Conservation (phyloP, 2,113 vertebrate genomes). For the Himantopus leucocephalus region DNA sequence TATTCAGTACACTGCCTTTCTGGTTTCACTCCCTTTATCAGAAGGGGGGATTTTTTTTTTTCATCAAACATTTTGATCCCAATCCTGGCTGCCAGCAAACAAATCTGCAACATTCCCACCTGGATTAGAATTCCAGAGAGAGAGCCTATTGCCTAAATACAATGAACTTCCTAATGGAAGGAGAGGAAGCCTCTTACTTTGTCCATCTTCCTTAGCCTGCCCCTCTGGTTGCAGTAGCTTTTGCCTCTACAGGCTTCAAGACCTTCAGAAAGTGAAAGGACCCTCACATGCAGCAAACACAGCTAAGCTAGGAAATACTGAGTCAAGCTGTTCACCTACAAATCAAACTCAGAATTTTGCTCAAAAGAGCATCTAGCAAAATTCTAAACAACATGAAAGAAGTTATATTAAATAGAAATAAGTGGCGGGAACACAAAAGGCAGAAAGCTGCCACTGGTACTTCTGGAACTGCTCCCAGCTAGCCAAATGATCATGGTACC, state of each 20-base stretch:
- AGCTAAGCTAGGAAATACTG: neutral
- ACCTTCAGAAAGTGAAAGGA: neutral
- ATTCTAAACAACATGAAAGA: neutral
- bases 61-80: neutral
- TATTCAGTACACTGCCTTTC: neutral
- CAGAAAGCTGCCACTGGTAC: neutral
- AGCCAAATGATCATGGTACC: neutral
- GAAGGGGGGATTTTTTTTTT: neutral
- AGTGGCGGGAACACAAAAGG: neutral
- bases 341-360: neutral
- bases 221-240: neutral
- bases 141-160: neutral
- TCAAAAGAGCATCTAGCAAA: neutral
- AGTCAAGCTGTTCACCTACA: neutral
- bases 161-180: neutral
- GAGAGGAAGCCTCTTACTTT: neutral
- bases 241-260: neutral
- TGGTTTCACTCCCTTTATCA: neutral
- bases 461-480: neutral
- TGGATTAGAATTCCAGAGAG: neutral
- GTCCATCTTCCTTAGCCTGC: neutral
- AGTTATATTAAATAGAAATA: neutral
- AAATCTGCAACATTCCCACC: neutral
- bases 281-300: neutral
- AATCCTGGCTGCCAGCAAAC: neutral